phyloP scores from a whole-genome alignment of 1,140 invertebrate species.

The Carposina sasakii region DNA sequence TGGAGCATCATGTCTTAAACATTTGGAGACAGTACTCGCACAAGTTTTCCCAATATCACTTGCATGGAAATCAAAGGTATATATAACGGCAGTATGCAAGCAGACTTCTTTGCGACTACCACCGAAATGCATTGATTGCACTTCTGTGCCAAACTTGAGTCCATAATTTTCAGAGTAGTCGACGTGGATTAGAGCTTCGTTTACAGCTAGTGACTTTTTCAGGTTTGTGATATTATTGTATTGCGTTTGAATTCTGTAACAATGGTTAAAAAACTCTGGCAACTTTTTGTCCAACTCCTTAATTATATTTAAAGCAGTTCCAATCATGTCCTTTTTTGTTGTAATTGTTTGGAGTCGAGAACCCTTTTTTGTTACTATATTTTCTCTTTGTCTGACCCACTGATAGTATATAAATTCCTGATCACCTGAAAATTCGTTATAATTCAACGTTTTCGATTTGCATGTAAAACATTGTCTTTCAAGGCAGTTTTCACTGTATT shows the following conservation, averaged over 20 bases:
- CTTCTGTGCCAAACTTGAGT: conserved; percentile 15
- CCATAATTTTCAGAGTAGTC: conserved; percentile 22
- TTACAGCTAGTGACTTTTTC: background rate
- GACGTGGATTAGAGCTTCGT: conserved; percentile 13
- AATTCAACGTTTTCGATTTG: background rate
- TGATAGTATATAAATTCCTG: background rate
- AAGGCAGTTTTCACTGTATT: background rate
- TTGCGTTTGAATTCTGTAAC: conserved; percentile 4
- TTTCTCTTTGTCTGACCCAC: background rate
- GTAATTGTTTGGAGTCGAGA: background rate
- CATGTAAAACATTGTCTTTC: background rate
- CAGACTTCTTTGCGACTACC: conserved; percentile 1
- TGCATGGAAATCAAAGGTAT: conserved; percentile 1
- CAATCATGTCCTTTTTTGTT: background rate
- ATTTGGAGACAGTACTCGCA: conserved; percentile 15
- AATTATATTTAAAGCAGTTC: background rate
- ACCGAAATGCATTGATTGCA: conserved; percentile 18
- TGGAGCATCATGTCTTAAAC: conserved; percentile 12
- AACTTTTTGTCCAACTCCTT: background rate
- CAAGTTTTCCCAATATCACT: background rate
- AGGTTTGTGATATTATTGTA: conserved; percentile 7
- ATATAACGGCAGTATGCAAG: conserved; percentile 14
- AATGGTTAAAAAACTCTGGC: conserved; percentile 5
- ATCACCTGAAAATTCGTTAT: background rate
- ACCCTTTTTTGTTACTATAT: background rate